Base-by-base conservation (phyloP, 1,140 invertebrate species). In the Drosophila parabipectinata region DNA sequence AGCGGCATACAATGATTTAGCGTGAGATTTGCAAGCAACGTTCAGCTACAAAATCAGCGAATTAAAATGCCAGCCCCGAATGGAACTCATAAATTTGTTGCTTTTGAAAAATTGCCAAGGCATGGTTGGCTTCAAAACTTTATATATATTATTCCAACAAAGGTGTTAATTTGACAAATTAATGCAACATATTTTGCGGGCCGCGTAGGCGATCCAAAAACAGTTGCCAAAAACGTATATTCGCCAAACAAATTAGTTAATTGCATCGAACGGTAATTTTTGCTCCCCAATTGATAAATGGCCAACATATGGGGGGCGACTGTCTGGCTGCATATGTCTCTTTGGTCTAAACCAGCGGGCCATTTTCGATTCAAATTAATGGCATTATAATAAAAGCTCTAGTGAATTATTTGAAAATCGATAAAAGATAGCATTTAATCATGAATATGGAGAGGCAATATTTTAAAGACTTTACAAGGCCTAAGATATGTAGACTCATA, bases 141-240 rank as follows among this genome's bases (percentile, higher is more conserved):
- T 72, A 73, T 78, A 88, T 66, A 21, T 63, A 72, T 69, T 68
- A 51, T 26, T 21, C 21, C 63, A 39, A 68, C 51, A 82, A 88
- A 87, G 83, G 75, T 87, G 83, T 88, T 87, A 87, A 88, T 88
- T 68, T 87, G 82, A 87, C 82, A 87, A 87, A 87, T 87, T 79
- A 82, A 87, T 81, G 73, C 78, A 61, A 75, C 62, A 39, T 58
- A 69, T 69, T 59, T 24, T 50, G 45, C 53, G 37, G 37, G 59
- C 26, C 9, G 60, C 41, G 54, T 79, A 48, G 59, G 66, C 63
- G 59, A 58, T 50, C 56, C 34, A 10, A 41, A 68, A 77, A 45
- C 55, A 44, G 48, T 67, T 67, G 77, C 58, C 69, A 55, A 56
- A 79, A 60, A 60, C 61, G 76, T 55, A 37, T 28, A 57, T 51